Conservation (phyloP, 2,888 invertebrate genomes). For the Tipula lateralis region DNA sequence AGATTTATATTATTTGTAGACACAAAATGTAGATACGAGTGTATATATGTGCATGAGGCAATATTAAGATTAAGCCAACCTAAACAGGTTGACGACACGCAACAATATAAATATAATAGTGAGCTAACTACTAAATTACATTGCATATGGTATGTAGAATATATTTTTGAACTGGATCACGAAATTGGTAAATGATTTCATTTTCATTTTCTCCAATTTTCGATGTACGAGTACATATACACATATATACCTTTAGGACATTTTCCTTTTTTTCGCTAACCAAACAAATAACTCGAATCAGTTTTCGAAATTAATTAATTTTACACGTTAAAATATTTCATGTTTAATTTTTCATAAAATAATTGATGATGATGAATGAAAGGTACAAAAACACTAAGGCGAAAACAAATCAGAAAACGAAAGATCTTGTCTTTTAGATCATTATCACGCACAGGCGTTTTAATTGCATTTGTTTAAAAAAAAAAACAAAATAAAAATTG, state of each 20-base stretch:
- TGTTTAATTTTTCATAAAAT: neutral
- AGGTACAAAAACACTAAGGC: neutral
- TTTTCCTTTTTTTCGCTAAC: neutral
- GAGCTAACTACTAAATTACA: neutral
- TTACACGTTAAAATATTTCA: neutral
- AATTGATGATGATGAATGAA: conserved; percentile 11
- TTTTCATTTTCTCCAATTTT: neutral
- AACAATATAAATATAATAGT: neutral
- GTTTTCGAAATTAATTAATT: neutral
- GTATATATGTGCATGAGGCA: neutral
- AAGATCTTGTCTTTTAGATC: conserved; percentile 2
- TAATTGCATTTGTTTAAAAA: conserved; percentile 1
- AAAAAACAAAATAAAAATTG: neutral
- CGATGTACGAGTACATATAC: neutral
- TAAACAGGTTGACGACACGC: neutral
- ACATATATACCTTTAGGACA: neutral
- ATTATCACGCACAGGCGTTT: conserved; percentile 24
- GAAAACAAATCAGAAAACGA: neutral
- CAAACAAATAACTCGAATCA: neutral
- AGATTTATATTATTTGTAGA: neutral
- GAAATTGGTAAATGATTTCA: neutral
- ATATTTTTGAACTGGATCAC: neutral
- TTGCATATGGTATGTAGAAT: neutral
- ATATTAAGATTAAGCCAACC: no score
- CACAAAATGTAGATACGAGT: neutral